Base-by-base conservation (phyloP, 2,113 vertebrate genomes). In the Tor tambroides region DNA sequence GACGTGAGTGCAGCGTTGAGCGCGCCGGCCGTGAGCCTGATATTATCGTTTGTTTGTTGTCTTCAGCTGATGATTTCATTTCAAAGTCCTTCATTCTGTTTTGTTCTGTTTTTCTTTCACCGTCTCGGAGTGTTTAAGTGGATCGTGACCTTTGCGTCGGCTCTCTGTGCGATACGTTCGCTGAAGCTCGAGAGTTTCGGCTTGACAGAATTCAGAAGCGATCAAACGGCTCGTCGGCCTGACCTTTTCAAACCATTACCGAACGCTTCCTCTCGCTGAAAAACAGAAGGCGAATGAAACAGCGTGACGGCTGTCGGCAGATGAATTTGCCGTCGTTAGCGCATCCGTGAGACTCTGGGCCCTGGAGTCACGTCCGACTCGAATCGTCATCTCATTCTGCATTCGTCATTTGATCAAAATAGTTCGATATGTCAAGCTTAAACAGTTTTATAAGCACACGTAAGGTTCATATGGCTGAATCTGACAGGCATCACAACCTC, bases 201-300 rank as follows among this genome's bases (percentile, higher is more conserved):
- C 78, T 63, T 26, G 30, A 61, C 76, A 67, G 74, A 75, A 59
- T 82, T 65, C 61, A 46, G 61, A 69, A 21, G 41, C 28, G 43
- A 56, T 83, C 63, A 32, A 67, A 72, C 35, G 54, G 19, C 35
- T 76, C 77, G 19, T 86, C 59, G 28, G 19, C n/a, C 76, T 69
- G 69, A 69, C 76, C 82, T 89, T 75, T 80, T 85, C 46, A 81
- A 78, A 84, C 56, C 30, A 84, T 49, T 46, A 65, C 81, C 11
- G 54, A 84, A 80, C 71, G 59, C 82, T 35, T 61, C 79, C 43
- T 46, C 43, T 0, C 2, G 43, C 43, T 12, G 26, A 84, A 84
- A 83, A 61, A 89, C 54, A 35, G 74, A 65, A 67, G 76, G 78
- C 78, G 61, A 38, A 77, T 84, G 23, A 79, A 65, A 85, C 32